Conservation (phyloP, 1,140 invertebrate genomes). For the Saccostrea echinata region DNA sequence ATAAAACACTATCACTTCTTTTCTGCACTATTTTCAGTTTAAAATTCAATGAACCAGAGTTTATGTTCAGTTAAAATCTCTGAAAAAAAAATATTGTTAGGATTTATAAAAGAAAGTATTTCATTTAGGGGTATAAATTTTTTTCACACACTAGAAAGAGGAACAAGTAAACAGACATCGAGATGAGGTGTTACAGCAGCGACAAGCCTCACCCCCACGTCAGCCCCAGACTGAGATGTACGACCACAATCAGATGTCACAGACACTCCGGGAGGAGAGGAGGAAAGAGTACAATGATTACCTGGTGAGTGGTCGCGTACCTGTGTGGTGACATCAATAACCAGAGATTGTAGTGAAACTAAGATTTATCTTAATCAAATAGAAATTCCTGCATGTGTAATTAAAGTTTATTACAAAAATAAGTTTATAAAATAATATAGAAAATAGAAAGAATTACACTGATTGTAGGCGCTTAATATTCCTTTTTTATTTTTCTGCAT, state of each 20-base stretch:
- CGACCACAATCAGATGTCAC: slow-evolving; percentile 46
- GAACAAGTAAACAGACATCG: slow-evolving; percentile 25
- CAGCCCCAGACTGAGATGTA: slow-evolving; percentile 41
- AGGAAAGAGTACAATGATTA: slow-evolving; percentile 51
- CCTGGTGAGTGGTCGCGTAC: slow-evolving; percentile 28
- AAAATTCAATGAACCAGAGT: background rate
- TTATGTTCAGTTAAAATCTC: background rate
- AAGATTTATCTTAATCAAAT: background rate
- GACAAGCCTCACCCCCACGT: slow-evolving; percentile 12
- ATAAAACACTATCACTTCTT: background rate
- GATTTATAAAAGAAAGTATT: background rate
- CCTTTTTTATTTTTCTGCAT: too few species aligned
- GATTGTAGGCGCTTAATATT: too few species aligned
- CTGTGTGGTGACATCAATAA: background rate
- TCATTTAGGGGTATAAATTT: background rate
- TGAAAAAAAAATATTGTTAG: background rate
- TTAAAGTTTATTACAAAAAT: too few species aligned
- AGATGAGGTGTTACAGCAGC: slow-evolving; percentile 29
- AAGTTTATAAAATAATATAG: too few species aligned
- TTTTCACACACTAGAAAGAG: slow-evolving; percentile 42
- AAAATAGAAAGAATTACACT: too few species aligned
- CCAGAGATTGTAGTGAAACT: slow-evolving; percentile 21
- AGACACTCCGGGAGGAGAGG: slow-evolving; percentile 32
- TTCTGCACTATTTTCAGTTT: background rate
- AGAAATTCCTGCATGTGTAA: background rate